A percentile compares a stretch with the other conserved stretches of the same genome.
Evolutionary conservation across 2,797 vertebrate species (phyloP).

Genomic region (Eptatretus atami): DNA sequence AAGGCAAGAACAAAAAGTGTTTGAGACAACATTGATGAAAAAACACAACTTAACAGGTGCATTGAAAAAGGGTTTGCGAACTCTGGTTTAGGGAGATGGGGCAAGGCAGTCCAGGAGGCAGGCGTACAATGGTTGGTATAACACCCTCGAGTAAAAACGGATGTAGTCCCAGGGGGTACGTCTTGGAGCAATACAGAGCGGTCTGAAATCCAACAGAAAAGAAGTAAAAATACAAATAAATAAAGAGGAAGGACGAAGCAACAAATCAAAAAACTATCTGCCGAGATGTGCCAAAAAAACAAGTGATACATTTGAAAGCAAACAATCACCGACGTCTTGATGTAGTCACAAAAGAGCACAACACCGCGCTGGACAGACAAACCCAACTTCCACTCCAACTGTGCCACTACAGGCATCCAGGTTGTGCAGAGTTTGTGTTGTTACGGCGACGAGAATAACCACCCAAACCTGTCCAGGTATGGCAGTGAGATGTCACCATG

Average conservation of each 20-base stretch:
- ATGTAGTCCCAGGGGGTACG: conserved; percentile 79
- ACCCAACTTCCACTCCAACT: conserved; percentile 65
- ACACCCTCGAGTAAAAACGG: conserved; percentile 70
- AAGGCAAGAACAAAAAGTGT: conserved; percentile 8
- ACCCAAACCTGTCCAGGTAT: conserved; percentile 74
- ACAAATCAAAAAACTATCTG: no score
- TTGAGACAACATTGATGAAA: background rate
- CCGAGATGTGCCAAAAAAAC: no score
- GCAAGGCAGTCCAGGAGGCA: conserved; percentile 75
- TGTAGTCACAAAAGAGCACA: no score
- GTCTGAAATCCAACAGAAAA: conserved; percentile 25
- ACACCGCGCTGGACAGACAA: conserved; percentile 59
- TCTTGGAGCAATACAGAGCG: conserved; percentile 54
- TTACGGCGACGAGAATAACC: conserved; percentile 77
- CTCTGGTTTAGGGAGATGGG: conserved; percentile 86
- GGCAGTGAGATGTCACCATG: conserved; percentile 77
- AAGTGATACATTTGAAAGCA: no score
- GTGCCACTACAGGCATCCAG: conserved; percentile 79
- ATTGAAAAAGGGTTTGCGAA: conserved; percentile 12
- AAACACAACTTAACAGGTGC: no score
- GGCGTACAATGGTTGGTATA: conserved; percentile 87
- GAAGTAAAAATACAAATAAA: background rate
- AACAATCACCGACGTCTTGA: no score
- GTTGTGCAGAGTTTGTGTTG: conserved; percentile 77
- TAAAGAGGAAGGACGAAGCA: no score